These are phyloP conservation scores for Salvator merianae DNA, from an alignment of 2,113 vertebrate species.

Conservation along the genomic window DNA sequence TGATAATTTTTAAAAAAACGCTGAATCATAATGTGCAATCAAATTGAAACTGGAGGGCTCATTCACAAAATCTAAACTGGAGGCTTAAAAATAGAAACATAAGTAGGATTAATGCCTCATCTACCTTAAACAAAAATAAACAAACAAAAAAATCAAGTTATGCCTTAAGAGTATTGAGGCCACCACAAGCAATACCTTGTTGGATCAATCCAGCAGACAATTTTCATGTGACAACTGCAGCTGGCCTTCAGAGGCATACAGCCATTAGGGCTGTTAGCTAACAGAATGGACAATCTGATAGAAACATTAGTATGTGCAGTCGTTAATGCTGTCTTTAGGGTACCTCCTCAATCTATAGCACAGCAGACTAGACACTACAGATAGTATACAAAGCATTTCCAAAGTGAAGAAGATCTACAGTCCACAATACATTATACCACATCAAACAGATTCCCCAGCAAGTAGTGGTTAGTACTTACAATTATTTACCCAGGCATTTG, in stretches of 20 bases:
- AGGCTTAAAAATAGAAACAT: neutral
- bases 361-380: neutral
- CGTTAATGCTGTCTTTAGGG: neutral
- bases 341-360: neutral
- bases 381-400: neutral
- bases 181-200: no score
- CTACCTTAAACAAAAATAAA: no score
- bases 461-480: neutral
- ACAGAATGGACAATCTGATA: no score
- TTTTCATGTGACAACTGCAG: no score
- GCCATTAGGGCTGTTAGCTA: no score
- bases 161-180: neutral
- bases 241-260: no score
- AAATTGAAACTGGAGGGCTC: slow-evolving; percentile 1
- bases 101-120: neutral
- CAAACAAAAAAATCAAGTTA: no score
- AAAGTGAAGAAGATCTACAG: neutral
- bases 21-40: neutral
- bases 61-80: slow-evolving; percentile 1
- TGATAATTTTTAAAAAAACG: neutral
- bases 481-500: no score
- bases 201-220: no score
- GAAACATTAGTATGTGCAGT: neutral
- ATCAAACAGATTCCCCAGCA: neutral
- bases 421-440: neutral